Conservation (phyloP, 2,113 vertebrate genomes). For the Anguilla rostrata region DNA sequence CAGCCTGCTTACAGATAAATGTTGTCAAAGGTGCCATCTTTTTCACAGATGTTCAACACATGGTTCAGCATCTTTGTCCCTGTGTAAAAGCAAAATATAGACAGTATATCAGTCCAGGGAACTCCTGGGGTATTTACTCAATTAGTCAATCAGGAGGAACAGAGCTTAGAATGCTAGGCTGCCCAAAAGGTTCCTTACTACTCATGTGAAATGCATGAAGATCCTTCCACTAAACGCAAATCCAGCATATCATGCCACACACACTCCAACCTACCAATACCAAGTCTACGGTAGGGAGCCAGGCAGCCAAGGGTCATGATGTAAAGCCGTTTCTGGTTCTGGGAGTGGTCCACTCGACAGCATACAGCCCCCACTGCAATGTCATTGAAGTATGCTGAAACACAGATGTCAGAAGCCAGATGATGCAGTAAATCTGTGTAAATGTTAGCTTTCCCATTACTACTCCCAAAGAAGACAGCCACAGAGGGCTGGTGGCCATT, state of each 20-base stretch:
- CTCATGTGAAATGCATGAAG: neutral
- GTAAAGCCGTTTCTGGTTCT: slow-evolving; percentile 98
- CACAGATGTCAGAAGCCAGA: neutral
- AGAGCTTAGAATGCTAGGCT: neutral
- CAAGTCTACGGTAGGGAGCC: slow-evolving; percentile 96
- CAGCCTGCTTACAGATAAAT: slow-evolving; percentile 91
- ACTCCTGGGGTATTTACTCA: neutral
- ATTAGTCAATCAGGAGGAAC: neutral
- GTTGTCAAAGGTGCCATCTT: slow-evolving; percentile 99
- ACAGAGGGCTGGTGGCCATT: too few relatives aligned
- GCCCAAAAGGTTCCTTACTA: neutral
- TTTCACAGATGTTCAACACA: slow-evolving; percentile 99
- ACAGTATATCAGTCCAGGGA: neutral
- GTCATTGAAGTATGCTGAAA: slow-evolving; percentile 97
- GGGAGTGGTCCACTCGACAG: slow-evolving; percentile 98
- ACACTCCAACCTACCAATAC: slow-evolving; percentile 82
- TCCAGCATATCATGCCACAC: neutral
- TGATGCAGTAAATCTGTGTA: neutral
- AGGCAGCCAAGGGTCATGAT: slow-evolving; percentile 99
- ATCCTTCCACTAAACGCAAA: neutral
- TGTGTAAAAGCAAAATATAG: slow-evolving; percentile 49
- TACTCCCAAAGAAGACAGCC: too few relatives aligned
- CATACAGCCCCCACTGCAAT: slow-evolving; percentile 98
- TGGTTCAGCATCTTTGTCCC: slow-evolving; percentile 99
- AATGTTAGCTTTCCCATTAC: too few relatives aligned